These are phyloP conservation scores for Phyllopteryx taeniolatus DNA, from an alignment of 2,113 vertebrate genomes.

Conservation along the genomic window DNA sequence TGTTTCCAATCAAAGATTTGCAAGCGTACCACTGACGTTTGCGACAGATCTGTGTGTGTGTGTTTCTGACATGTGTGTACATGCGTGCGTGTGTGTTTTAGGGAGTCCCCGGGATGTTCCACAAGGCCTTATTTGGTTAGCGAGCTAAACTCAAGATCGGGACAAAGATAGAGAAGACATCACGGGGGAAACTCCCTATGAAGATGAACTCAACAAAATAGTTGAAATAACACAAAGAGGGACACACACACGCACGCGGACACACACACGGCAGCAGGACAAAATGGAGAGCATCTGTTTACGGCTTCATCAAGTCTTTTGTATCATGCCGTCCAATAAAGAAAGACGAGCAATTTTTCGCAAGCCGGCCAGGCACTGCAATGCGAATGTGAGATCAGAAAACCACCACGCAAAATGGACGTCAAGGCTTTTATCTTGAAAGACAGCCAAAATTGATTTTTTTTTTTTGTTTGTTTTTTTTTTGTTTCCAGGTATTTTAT, in stretches of 20 bases:
- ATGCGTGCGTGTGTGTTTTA: conserved; percentile 2
- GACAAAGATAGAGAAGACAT: not conserved
- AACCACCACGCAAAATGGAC: not conserved
- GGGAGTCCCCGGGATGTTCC: conserved; percentile 15
- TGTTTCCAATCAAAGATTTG: conserved; percentile 13
- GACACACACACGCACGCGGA: not conserved
- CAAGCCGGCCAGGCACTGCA: not conserved
- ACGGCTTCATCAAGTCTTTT: not conserved
- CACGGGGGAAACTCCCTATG: conserved; percentile 3
- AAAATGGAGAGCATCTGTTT: not conserved
- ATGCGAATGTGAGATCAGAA: not conserved
- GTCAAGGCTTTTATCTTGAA: not conserved
- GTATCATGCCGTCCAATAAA: not conserved
- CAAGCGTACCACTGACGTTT: conserved; percentile 6
- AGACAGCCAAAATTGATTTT: not conserved
- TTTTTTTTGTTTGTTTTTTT: too few species aligned
- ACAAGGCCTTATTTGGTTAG: conserved; percentile 11
- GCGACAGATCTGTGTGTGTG: conserved; percentile 9
- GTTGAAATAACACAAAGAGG: not conserved
- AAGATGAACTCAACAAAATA: not conserved
- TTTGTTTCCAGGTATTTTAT: too few species aligned
- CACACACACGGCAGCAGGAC: not conserved
- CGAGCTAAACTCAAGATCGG: conserved; percentile 1
- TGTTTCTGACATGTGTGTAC: conserved; percentile 1
- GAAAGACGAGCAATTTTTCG: not conserved